Base-by-base conservation (phyloP, 2,888 invertebrate genomes). In the Troglohyphantes excavatus region DNA sequence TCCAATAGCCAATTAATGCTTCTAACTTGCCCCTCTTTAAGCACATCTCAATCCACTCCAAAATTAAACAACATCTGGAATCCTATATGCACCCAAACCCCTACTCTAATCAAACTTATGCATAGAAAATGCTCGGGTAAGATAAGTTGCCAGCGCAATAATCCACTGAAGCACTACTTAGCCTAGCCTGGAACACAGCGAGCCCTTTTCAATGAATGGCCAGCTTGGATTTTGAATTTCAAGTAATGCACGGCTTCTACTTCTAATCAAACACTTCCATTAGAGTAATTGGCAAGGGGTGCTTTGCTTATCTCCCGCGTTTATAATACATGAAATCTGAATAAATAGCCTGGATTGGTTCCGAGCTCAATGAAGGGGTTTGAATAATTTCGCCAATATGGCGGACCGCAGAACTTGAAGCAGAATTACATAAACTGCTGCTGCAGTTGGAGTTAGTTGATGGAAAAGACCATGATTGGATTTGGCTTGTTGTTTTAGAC, bases 231-330 rank as follows among this genome's bases (percentile, higher is more conserved):
- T 70, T 43, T 72, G 72, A 43, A 72, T 72, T 46, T 72, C 46
- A 72, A 72, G 46, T 46, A 72, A 43, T 23, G 43, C 72, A 23
- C 26, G 17, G 26, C 23, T 23, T 43, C 21, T 23, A 43, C 21
- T 72, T 43, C 23, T 46, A 72, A 72, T 46, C 17, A 72, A 72
- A 46, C 72, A 46, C 46, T 72, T 72, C 46, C 72, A 72, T 46
- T 46, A 72, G 43, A 72, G 72, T 72, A 72, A 72, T 72, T 46
- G 72, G 23, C 70, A 39, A 39, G 21, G 17, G 17, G 17, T 13
- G 53, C 53, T n/a, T 53, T 53, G 53, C 53, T 53, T 53, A 53
- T 53, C 39, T 39, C 5, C 53, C n/a, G 43, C 23, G 23, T 33
- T 29, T 17, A 68, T 68, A 29, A 68, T 68, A n/a, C 33, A 13